These are phyloP conservation scores for Drosophila monieri DNA, from an alignment of 2,888 invertebrate genomes.

Conservation along the genomic window DNA sequence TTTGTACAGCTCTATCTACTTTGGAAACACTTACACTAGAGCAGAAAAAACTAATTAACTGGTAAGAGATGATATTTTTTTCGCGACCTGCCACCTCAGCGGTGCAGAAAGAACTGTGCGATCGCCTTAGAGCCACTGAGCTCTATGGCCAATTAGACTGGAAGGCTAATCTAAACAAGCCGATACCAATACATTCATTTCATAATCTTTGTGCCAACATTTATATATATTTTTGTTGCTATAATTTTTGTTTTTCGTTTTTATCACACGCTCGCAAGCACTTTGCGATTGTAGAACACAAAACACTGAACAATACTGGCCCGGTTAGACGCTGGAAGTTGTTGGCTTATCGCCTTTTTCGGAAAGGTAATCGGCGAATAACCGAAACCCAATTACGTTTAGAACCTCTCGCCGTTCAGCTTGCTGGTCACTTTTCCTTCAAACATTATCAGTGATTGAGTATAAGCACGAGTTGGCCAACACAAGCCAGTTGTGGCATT, in stretches of 20 bases:
- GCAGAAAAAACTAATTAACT: background rate
- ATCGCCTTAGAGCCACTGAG: constrained; percentile 50
- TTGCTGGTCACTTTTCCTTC: constrained; percentile 15
- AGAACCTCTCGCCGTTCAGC: constrained; percentile 34
- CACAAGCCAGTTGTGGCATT: constrained; percentile 17
- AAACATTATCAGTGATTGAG: constrained; percentile 70
- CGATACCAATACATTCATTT: background rate
- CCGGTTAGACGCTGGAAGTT: constrained; percentile 39
- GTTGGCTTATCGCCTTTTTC: constrained; percentile 37
- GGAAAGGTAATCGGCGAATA: constrained; percentile 43
- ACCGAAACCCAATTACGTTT: constrained; percentile 34
- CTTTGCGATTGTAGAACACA: constrained; percentile 65
- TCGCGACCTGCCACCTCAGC: constrained; percentile 68
- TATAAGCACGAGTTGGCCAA: constrained; percentile 67
- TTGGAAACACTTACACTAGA: constrained; percentile 32
- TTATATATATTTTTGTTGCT: background rate
- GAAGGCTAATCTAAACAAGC: constrained; percentile 65
- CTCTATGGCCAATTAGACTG: constrained; percentile 66
- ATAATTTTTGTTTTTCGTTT: constrained; percentile 28
- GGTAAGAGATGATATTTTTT: constrained; percentile 1
- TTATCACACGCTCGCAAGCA: constrained; percentile 66
- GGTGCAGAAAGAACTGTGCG: constrained; percentile 61
- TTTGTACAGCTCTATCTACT: background rate
- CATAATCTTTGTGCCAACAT: constrained; percentile 38
- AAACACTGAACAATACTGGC: constrained; percentile 18